Evolutionary conservation across 2,888 invertebrate species (phyloP).

Genomic region (Cantharis flavilabris): DNA sequence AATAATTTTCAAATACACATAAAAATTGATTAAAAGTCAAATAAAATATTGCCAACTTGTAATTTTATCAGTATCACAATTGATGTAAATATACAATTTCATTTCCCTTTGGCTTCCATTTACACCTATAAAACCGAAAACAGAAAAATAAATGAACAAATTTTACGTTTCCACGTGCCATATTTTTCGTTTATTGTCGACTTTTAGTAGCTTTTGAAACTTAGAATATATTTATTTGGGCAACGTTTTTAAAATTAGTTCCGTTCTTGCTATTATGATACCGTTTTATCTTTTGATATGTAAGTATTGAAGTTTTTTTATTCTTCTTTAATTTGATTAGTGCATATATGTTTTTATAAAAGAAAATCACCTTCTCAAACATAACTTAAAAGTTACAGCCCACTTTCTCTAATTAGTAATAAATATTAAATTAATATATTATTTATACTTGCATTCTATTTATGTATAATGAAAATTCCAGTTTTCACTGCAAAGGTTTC

Average conservation of each 20-base stretch:
- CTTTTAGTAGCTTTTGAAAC: slow-evolving; percentile 33
- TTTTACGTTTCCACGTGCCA: slow-evolving; percentile 30
- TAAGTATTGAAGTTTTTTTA: neutral
- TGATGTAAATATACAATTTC: slow-evolving; percentile 34
- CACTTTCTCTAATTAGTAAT: neutral
- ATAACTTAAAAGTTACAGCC: neutral
- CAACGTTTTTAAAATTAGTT: slow-evolving; percentile 18
- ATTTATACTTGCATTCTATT: too few species aligned
- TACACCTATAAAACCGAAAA: slow-evolving; percentile 33
- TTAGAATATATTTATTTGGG: slow-evolving; percentile 27
- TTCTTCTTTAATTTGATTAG: neutral
- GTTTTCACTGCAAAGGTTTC: neutral
- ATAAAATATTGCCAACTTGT: slow-evolving; percentile 1
- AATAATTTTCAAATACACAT: neutral
- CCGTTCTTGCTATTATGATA: slow-evolving; percentile 6
- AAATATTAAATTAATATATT: neutral
- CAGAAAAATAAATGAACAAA: slow-evolving; percentile 34
- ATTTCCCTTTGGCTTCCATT: slow-evolving; percentile 31
- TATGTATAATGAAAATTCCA: neutral
- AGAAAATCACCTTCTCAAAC: neutral
- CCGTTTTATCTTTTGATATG: neutral
- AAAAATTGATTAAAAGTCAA: neutral
- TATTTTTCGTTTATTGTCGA: slow-evolving; percentile 34
- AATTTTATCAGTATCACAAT: slow-evolving; percentile 8
- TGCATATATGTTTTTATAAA: neutral